Percentiles rank a stretch among this genome's conserved stretches.
These are phyloP conservation scores for Plebejus anna DNA, from an alignment of 2,888 invertebrate species.

Conservation along the genomic window DNA sequence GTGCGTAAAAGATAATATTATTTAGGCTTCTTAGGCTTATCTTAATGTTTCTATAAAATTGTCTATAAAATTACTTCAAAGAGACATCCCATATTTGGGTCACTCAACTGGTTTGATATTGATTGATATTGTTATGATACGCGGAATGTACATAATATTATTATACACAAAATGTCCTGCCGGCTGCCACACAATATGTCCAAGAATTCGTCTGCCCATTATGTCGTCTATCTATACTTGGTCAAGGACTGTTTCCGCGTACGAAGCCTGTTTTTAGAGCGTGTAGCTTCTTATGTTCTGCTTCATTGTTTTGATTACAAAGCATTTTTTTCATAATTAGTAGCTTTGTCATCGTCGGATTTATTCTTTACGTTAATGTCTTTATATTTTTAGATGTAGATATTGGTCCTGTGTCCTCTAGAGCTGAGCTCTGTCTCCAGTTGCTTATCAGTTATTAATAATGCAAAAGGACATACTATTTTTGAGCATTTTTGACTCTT, in stretches of 20 bases:
- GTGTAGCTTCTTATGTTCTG: not conserved
- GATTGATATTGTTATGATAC: not conserved
- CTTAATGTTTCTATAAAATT: not conserved
- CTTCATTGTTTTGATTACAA: conserved; percentile 17
- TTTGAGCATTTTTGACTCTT: not conserved
- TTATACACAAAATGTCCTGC: not conserved
- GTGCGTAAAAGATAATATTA: not conserved
- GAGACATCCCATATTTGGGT: not conserved
- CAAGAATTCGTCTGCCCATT: not conserved
- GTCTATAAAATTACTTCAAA: not conserved
- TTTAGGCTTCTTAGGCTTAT: no score
- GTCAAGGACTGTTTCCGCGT: conserved; percentile 18
- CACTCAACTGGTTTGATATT: not conserved
- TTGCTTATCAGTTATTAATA: not conserved
- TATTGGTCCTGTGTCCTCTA: not conserved
- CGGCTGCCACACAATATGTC: not conserved
- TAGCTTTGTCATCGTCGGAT: not conserved
- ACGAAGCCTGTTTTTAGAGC: conserved; percentile 4
- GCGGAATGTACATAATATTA: no score
- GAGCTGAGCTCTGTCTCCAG: no score
- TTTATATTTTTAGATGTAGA: not conserved
- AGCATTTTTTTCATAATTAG: conserved; percentile 4
- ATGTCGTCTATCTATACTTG: not conserved
- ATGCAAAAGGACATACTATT: not conserved
- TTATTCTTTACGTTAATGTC: not conserved